Conservation (phyloP, 2,113 vertebrate genomes). For the Raja brachyura region DNA sequence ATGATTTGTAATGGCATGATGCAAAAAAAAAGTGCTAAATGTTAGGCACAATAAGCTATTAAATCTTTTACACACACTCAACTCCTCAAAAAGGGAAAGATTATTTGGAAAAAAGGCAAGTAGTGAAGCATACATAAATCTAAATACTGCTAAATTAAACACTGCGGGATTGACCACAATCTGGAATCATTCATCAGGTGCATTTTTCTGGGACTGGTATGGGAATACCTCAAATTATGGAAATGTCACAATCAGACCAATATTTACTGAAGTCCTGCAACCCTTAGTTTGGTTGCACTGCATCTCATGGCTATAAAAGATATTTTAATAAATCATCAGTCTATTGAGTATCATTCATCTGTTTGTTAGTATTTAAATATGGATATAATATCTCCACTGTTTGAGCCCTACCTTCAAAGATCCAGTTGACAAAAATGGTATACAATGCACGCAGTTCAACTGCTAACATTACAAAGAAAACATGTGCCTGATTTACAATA, state of each 20-base stretch:
- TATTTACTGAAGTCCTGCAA: neutral
- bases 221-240: neutral
- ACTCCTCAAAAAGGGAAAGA: neutral
- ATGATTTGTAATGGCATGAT: neutral
- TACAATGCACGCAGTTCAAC: conserved; percentile 42
- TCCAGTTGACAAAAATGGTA: conserved; percentile 38
- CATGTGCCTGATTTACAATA: conserved; percentile 34
- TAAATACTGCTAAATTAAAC: neutral
- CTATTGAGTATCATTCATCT: conserved; percentile 28
- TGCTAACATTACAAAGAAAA: conserved; percentile 38
- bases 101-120: neutral
- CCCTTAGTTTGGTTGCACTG: neutral
- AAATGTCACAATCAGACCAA: neutral
- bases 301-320: neutral
- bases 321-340: neutral
- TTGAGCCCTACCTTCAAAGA: conserved; percentile 46
- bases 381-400: conserved; percentile 12
- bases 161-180: neutral
- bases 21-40: neutral
- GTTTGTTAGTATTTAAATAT: conserved; percentile 12
- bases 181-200: neutral
- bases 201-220: neutral
- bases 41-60: neutral
- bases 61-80: neutral
- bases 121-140: neutral